Percentiles rank a stretch among this genome's conserved stretches.
These are phyloP conservation scores for Lasioglossum baleicum DNA, from an alignment of 1,140 invertebrate genomes.

Conservation along the genomic window DNA sequence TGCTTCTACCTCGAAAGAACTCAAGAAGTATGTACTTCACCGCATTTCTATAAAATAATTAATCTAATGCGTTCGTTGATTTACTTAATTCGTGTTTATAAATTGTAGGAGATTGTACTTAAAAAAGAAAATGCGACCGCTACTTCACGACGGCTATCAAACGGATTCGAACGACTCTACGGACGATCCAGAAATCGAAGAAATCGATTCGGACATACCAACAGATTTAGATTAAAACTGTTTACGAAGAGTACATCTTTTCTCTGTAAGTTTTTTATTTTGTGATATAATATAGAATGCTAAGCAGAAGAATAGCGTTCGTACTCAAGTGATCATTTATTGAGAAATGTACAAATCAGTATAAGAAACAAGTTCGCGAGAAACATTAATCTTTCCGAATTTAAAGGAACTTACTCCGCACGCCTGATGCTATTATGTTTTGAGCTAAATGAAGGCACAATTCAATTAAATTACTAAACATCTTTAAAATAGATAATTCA, in stretches of 20 bases:
- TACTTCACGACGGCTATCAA: constrained; percentile 60
- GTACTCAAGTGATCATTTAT: constrained; percentile 44
- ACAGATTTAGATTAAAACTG: constrained; percentile 28
- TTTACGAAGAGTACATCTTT: neutral
- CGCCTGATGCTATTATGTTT: constrained; percentile 12
- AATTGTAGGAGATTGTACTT: constrained; percentile 19
- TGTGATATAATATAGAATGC: neutral
- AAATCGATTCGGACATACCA: constrained; percentile 32
- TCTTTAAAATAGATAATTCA: constrained; percentile 49
- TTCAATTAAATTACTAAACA: constrained; percentile 64
- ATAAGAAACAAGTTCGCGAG: constrained; percentile 26
- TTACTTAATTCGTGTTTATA: neutral
- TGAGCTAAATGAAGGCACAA: constrained; percentile 33
- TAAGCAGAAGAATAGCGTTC: neutral
- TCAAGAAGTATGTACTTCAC: constrained; percentile 5
- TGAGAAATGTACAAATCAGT: constrained; percentile 45
- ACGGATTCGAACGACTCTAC: neutral
- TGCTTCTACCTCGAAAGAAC: constrained; percentile 25
- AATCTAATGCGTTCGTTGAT: neutral
- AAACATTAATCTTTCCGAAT: constrained; percentile 52
- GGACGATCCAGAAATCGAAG: constrained; percentile 45
- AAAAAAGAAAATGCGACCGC: constrained; percentile 11
- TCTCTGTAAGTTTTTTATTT: constrained; percentile 12
- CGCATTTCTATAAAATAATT: neutral
- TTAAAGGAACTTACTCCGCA: constrained; percentile 36